Conservation (phyloP, 2,888 invertebrate species). For the Epirrita christyi region DNA sequence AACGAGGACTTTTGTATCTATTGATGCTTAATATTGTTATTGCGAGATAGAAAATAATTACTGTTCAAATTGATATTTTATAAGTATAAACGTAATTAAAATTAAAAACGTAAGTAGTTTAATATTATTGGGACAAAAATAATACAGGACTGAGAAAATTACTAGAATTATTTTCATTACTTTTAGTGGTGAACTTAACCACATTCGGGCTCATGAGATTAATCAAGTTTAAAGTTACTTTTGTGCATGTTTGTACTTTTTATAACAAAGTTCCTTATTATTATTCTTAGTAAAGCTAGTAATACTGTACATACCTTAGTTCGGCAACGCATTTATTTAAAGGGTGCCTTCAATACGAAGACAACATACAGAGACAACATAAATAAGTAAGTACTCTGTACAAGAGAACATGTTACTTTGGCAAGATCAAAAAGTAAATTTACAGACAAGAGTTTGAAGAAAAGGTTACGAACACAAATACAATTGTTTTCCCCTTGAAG, state of each 20-base stretch:
- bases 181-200: too few species aligned
- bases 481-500: slow-evolving; percentile 42
- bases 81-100: too few species aligned
- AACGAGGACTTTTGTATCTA: neutral
- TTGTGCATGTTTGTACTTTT: slow-evolving; percentile 46
- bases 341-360: slow-evolving; percentile 41
- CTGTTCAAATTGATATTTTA: neutral
- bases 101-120: too few species aligned
- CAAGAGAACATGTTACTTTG: slow-evolving; percentile 68
- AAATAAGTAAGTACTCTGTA: slow-evolving; percentile 60
- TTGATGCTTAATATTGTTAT: too few species aligned
- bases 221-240: neutral
- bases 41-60: neutral
- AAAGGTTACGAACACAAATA: slow-evolving; percentile 47
- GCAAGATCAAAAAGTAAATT: slow-evolving; percentile 67
- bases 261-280: slow-evolving; percentile 52
- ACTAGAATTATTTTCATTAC: too few species aligned
- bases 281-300: slow-evolving; percentile 81
- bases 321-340: slow-evolving; percentile 62
- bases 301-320: slow-evolving; percentile 82
- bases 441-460: slow-evolving; percentile 46
- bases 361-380: slow-evolving; percentile 46
- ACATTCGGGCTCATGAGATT: too few species aligned
- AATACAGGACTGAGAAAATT: too few species aligned
- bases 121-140: too few species aligned